Conservation (phyloP, 2,113 vertebrate species). For the Nerophis ophidion region DNA sequence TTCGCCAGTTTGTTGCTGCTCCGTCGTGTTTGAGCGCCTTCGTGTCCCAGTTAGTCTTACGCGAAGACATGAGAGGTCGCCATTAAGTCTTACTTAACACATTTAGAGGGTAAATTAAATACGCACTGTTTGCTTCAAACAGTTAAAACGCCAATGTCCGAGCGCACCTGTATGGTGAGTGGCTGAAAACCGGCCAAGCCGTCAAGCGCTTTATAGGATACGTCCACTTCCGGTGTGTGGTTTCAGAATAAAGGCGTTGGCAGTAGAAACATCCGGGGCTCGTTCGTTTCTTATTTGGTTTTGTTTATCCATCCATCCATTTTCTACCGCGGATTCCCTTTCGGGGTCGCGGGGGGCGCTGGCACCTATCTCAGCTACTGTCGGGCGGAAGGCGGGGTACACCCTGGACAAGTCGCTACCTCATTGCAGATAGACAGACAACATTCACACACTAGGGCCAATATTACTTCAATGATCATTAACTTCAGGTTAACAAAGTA, state of each 20-base stretch:
- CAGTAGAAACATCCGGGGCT: too few relatives aligned
- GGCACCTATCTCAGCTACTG: too few relatives aligned
- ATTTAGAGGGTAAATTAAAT: conserved; percentile 1
- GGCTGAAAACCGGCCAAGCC: conserved; percentile 13
- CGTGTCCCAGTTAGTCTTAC: conserved; percentile 41
- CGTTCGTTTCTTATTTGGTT: not conserved
- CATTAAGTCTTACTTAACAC: not conserved
- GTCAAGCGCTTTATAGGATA: conserved; percentile 1
- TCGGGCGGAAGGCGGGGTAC: too few relatives aligned
- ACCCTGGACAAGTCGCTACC: too few relatives aligned
- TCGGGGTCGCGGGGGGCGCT: too few relatives aligned
- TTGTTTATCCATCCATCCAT: too few relatives aligned
- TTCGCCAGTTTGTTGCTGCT: conserved; percentile 52
- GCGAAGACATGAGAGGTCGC: not conserved
- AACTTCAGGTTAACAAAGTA: too few relatives aligned
- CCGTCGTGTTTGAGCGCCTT: conserved; percentile 34
- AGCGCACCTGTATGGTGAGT: conserved; percentile 53
- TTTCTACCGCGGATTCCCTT: too few relatives aligned
- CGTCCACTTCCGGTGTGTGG: conserved; percentile 29
- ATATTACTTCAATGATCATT: too few relatives aligned
- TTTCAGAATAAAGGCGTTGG: conserved; percentile 52
- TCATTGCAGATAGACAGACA: too few relatives aligned
- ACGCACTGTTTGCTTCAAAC: conserved; percentile 1
- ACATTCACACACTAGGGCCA: too few relatives aligned
- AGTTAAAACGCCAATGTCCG: conserved; percentile 29